A percentile compares a stretch with the other conserved stretches of the same genome.
Evolutionary conservation across 2,797 vertebrate species (phyloP).

Genomic region (Cossypha niveicapilla): DNA sequence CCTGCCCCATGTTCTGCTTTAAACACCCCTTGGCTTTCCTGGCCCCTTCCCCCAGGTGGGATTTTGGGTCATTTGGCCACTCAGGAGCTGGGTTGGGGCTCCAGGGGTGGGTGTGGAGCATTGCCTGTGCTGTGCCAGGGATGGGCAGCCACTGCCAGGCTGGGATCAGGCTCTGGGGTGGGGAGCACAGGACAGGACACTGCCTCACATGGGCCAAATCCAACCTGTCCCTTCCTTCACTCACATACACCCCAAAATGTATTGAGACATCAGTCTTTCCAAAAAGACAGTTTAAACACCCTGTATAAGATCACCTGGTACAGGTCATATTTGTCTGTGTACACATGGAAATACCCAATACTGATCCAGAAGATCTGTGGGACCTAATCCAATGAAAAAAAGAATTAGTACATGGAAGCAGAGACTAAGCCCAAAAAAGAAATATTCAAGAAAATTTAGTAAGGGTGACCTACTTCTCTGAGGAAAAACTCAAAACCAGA

Average conservation of each 20-base stretch:
- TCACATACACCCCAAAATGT: accelerated
- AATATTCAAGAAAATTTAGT: not conserved
- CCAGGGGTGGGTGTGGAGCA: not conserved
- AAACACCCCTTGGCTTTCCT: accelerated
- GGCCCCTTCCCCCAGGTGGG: not conserved
- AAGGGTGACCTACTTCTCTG: not conserved
- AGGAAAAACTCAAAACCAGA: not conserved
- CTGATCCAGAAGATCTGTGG: not conserved
- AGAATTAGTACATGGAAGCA: not conserved
- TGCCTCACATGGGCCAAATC: too few relatives aligned
- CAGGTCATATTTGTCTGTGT: not conserved
- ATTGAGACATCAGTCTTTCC: accelerated
- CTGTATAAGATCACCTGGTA: not conserved
- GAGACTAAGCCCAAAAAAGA: not conserved
- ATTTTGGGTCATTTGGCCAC: not conserved
- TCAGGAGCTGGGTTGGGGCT: not conserved
- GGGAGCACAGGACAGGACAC: too few relatives aligned
- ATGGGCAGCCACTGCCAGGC: not conserved
- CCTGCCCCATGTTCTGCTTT: accelerated
- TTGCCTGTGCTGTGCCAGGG: not conserved
- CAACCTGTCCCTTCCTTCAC: accelerated
- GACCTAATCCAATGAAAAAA: not conserved
- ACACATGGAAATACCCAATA: not conserved
- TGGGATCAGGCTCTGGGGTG: not conserved
- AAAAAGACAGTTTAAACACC: not conserved